phyloP scores from a whole-genome alignment of 2,888 invertebrate genomes.

The Drosophila hawaiiensis region DNA sequence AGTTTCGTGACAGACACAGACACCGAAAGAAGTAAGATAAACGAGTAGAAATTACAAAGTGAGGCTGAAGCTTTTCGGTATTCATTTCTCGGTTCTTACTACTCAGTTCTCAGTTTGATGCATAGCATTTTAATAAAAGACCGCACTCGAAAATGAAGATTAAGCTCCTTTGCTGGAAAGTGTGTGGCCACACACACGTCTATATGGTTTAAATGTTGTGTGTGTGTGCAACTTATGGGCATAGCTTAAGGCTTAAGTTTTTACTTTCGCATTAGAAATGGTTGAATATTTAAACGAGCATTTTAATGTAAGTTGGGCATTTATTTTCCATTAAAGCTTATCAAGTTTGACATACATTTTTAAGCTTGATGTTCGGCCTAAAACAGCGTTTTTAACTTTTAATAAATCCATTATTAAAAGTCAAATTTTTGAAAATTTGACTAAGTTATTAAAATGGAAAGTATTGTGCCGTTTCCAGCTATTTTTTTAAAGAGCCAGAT shows the following conservation, averaged over 20 bases:
- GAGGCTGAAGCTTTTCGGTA: conserved; percentile 22
- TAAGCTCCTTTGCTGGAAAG: conserved; percentile 43
- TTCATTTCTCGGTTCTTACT: conserved; percentile 31
- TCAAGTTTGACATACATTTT: background rate
- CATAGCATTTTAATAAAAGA: conserved; percentile 71
- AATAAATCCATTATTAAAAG: background rate
- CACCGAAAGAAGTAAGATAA: conserved; percentile 14
- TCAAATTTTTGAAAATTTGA: background rate
- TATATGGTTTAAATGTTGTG: background rate
- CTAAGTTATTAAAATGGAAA: background rate
- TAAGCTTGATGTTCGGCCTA: background rate
- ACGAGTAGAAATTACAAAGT: conserved; percentile 7
- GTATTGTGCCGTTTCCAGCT: background rate
- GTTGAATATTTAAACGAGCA: background rate
- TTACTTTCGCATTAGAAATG: background rate
- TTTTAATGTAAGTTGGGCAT: background rate
- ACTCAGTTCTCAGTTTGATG: conserved; percentile 66
- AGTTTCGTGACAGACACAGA: conserved; percentile 53
- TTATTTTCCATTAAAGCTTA: background rate
- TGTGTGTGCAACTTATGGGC: background rate
- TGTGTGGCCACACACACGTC: background rate
- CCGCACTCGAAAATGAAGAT: conserved; percentile 67
- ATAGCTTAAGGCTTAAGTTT: background rate
- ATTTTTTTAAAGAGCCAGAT: background rate
- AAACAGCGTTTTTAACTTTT: background rate